A percentile compares a stretch with the other conserved stretches of the same genome.
These are phyloP conservation scores for Thymelicus sylvestris DNA, from an alignment of 2,888 invertebrate species.

Conservation along the genomic window DNA sequence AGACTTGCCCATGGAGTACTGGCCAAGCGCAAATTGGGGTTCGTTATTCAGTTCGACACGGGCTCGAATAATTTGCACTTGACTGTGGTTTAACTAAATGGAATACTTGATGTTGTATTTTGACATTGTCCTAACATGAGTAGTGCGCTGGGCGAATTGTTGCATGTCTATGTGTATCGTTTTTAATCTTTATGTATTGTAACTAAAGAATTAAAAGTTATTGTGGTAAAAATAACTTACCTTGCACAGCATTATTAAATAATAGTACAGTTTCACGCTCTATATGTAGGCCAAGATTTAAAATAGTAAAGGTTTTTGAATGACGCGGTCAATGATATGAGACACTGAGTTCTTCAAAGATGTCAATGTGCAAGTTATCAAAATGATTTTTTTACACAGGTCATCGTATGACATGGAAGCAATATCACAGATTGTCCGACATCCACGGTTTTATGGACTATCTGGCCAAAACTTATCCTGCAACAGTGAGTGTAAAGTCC, in stretches of 20 bases:
- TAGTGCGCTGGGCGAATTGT: conserved; percentile 17
- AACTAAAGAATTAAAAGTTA: conserved; percentile 25
- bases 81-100: conserved; percentile 28
- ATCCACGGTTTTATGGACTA: conserved; percentile 92
- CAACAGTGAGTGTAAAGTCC: conserved; percentile 88
- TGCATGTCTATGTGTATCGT: conserved; percentile 37
- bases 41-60: conserved; percentile 75
- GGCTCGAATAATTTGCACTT: conserved; percentile 37
- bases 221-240: not conserved
- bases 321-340: no score
- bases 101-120: not conserved
- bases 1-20: conserved; percentile 83
- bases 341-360: no score
- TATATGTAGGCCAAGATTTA: no score
- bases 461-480: conserved; percentile 90
- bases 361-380: no score
- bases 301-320: no score
- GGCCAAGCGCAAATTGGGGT: conserved; percentile 87
- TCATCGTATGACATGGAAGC: conserved; percentile 90
- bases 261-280: no score
- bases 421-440: conserved; percentile 90
- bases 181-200: conserved; percentile 32
- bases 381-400: conserved; percentile 54
- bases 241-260: not conserved
- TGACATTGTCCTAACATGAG: not conserved